phyloP scores from a whole-genome alignment of 2,113 vertebrate genomes.

The Willisornis vidua region DNA sequence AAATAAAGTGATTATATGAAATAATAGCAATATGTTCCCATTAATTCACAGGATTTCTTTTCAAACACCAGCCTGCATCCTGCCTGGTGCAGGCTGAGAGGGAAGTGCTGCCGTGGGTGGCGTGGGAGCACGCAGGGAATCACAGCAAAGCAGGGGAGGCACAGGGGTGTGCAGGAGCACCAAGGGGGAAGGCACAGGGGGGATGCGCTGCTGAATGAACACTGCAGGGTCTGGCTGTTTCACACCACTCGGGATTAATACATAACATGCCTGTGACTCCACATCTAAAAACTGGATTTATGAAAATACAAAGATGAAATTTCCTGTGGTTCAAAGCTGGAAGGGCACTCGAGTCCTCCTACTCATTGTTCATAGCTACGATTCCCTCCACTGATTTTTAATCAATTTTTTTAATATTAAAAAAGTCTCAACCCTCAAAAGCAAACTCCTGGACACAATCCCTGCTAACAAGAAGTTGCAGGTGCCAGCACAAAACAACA shows the following conservation, averaged over 20 bases:
- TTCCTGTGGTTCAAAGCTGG: background rate
- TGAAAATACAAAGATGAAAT: background rate
- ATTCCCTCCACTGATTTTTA: background rate
- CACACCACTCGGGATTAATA: background rate
- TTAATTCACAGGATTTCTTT: conserved; percentile 24
- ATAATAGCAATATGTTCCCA: conserved; percentile 24
- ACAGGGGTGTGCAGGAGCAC: background rate
- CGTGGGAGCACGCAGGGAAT: background rate
- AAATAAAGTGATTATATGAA: conserved; percentile 27
- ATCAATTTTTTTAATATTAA: background rate
- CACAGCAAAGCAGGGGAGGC: background rate
- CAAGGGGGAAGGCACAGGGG: background rate
- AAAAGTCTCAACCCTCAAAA: background rate
- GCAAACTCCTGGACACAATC: background rate
- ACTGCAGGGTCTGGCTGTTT: background rate
- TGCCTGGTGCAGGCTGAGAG: background rate
- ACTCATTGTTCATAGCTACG: background rate
- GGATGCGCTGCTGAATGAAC: background rate
- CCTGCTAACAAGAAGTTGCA: background rate
- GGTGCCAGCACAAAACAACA: background rate
- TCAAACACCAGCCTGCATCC: background rate
- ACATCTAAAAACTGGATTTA: background rate
- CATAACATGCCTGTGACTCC: background rate
- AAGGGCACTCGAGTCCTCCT: background rate
- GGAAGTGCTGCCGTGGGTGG: background rate